Evolutionary conservation across 2,888 invertebrate species (phyloP), one percentile per base, ranked within the genome.

Genomic region (Peribatodes rhomboidaria): DNA sequence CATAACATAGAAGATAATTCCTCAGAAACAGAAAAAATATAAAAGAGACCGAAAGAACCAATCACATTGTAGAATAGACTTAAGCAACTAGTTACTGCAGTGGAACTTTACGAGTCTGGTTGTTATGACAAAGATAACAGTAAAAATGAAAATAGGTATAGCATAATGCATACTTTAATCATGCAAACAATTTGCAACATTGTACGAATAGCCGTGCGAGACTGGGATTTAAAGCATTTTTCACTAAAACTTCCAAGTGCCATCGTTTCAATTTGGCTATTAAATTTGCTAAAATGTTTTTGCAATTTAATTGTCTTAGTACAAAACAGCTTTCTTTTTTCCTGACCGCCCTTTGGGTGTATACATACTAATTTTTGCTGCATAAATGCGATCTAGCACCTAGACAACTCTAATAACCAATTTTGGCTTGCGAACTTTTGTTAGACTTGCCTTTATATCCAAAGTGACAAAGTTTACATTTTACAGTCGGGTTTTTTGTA

Each of bases 41-140:
- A 46, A 22, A 13, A 42, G 16, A 0, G 10, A 9, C 11, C 13
- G n/a, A 22, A 22, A 22, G 6, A 44, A n/a, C n/a, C n/a, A n/a
- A n/a, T n/a, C n/a, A n/a, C n/a, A n/a, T 13, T 20, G 22, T 22
- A 44, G 18, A 42, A 42, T 18, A 44, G 39, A 20, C 4, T 20
- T 4, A 6, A 44, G 20, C 11, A 10, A 44, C n/a, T 11, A 18
- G 11, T 20, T 11, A 44, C 20, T 27, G n/a, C 46, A 27, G 13
- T 47, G n/a, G 27, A 47, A 47, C n/a, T 49, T 49, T 49, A 14
- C 47, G 31, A 31, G 8, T 14, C 44, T 6, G 3, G 9, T 13
- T 10, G 31, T 49, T 49, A 49, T 27, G 47, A 46, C n/a, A 46
- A 27, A 46, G 46, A 46, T 49, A 31, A 49, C 47, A 14, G 16